phyloP scores from a whole-genome alignment of 2,797 vertebrate genomes.

The Sus cebifrons region DNA sequence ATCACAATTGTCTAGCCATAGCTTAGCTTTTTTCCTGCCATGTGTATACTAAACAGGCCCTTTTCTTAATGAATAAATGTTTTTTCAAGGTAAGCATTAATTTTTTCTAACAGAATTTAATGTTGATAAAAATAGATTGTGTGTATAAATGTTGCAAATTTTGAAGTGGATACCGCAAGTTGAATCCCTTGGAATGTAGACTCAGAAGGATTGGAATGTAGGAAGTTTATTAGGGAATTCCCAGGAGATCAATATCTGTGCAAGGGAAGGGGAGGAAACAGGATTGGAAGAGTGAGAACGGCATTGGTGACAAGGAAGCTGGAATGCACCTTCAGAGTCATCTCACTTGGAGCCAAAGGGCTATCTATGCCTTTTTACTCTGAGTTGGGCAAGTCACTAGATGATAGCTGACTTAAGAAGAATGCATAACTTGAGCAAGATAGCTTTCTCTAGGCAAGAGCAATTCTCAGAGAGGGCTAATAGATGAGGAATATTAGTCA shows the following conservation, averaged over 20 bases:
- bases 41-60: not conserved
- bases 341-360: not conserved
- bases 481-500: not conserved
- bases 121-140: not conserved
- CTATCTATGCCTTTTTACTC: not conserved
- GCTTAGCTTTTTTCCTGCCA: not conserved
- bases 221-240: not conserved
- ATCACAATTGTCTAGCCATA: not conserved
- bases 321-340: not conserved
- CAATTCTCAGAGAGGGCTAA: not conserved
- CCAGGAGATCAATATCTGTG: not conserved
- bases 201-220: not conserved
- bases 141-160: not conserved
- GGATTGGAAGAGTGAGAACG: not conserved
- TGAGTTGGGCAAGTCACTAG: not conserved
- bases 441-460: not conserved
- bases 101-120: not conserved
- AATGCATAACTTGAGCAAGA: not conserved
- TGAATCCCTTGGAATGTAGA: not conserved
- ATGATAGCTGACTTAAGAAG: not conserved
- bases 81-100: constrained; percentile 35
- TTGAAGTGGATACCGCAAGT: not conserved
- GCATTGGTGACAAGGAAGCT: no score
- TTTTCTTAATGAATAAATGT: not conserved
- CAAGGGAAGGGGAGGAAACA: not conserved